Evolutionary conservation across 2,888 invertebrate genomes (phyloP).

Genomic region (Heliconius aoede): DNA sequence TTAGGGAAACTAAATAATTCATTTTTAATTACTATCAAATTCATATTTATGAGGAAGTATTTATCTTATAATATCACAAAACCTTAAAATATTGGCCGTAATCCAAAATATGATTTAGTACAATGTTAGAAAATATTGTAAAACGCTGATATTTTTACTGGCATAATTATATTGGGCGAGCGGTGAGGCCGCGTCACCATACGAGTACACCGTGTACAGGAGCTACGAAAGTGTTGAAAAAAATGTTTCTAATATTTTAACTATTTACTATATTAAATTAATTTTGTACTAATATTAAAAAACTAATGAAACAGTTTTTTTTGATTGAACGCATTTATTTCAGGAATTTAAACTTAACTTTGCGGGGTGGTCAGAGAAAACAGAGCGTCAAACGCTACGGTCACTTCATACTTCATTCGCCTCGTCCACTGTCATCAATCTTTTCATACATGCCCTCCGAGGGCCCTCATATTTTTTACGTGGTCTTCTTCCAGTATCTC

Average conservation of each 20-base stretch:
- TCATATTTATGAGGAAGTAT: neutral
- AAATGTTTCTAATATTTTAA: neutral
- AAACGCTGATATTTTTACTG: conserved; percentile 59
- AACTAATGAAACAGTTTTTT: too few species aligned
- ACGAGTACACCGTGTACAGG: conserved; percentile 14
- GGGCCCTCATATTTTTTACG: too few species aligned
- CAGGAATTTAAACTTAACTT: too few species aligned
- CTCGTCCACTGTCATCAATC: too few species aligned
- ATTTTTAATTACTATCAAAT: neutral
- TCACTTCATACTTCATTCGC: too few species aligned
- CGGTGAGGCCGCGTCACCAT: conserved; percentile 61
- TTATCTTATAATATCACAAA: neutral
- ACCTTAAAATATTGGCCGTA: conserved; percentile 16
- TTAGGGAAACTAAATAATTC: neutral
- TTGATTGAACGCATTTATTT: too few species aligned
- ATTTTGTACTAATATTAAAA: too few species aligned
- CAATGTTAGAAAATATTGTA: conserved; percentile 59
- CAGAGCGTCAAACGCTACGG: too few species aligned
- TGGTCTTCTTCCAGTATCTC: too few species aligned
- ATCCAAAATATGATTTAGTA: conserved; percentile 40
- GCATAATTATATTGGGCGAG: conserved; percentile 71
- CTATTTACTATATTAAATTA: neutral
- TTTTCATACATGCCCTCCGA: too few species aligned
- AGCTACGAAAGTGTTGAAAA: neutral
- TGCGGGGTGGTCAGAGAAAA: too few species aligned